These are phyloP conservation scores for Epirrhoe alternata DNA, from an alignment of 2,888 invertebrate genomes.

Conservation along the genomic window DNA sequence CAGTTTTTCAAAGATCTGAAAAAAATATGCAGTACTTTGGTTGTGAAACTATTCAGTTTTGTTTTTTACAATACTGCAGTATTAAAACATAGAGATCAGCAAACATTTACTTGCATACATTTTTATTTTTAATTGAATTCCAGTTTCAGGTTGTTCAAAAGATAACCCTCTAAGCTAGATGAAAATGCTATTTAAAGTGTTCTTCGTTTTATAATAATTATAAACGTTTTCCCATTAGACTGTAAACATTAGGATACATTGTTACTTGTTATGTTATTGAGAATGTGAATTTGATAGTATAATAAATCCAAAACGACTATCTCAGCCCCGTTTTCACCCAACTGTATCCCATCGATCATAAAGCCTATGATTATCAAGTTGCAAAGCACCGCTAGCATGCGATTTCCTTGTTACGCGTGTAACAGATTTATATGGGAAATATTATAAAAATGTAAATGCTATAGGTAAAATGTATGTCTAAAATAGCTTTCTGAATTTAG, in stretches of 20 bases:
- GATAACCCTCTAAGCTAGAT: background rate
- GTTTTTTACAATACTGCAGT: background rate
- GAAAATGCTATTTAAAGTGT: no score
- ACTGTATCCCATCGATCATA: background rate
- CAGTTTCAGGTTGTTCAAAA: background rate
- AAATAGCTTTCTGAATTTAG: no score
- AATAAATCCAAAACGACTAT: background rate
- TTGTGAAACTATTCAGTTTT: no score
- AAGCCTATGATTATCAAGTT: slow-evolving; percentile 2
- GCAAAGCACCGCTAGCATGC: slow-evolving; percentile 11
- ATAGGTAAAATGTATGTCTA: no score
- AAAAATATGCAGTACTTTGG: no score
- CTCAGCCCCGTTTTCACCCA: background rate
- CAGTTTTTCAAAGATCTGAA: no score
- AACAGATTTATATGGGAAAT: no score
- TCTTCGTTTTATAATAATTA: no score
- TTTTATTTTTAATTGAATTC: background rate
- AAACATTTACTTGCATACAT: background rate
- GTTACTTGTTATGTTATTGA: no score
- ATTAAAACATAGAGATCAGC: background rate
- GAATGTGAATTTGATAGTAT: background rate
- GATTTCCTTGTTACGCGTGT: slow-evolving; percentile 18
- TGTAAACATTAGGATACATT: background rate
- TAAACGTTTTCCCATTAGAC: background rate
- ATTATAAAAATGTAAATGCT: no score